Conservation (phyloP, 2,797 vertebrate species). For the Hapalemur alaotrensis region DNA sequence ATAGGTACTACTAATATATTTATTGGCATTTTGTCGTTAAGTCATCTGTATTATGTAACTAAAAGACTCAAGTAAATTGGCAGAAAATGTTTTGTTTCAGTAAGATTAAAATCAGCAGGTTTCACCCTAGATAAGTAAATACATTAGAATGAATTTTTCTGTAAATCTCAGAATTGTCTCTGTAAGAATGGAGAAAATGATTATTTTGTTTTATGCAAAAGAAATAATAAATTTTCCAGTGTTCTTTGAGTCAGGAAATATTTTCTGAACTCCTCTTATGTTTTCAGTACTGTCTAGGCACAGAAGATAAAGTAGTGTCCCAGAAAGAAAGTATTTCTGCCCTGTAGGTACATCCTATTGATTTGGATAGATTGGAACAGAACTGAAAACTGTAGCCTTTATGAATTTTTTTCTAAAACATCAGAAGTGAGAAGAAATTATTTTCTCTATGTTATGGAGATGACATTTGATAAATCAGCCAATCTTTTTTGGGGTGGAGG, state of each 20-base stretch:
- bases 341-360: background rate
- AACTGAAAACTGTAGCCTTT: background rate
- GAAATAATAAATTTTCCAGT: background rate
- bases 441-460: background rate
- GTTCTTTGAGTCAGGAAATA: background rate
- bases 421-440: background rate
- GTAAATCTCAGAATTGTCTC: background rate
- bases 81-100: constrained; percentile 15
- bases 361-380: background rate
- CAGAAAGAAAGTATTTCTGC: background rate
- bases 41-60: background rate
- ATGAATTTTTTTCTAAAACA: background rate
- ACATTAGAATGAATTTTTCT: background rate
- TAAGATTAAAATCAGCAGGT: background rate
- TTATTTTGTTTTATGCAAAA: background rate
- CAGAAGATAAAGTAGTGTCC: background rate
- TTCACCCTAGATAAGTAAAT: background rate
- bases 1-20: background rate
- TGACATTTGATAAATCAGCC: background rate
- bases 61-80: background rate
- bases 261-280: background rate
- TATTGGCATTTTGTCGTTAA: background rate
- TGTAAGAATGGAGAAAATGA: background rate
- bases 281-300: background rate
- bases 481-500: background rate